Evolutionary conservation across 2,888 invertebrate species (phyloP), one percentile per base, ranked within the genome.

Genomic region (Macrophya annulata): DNA sequence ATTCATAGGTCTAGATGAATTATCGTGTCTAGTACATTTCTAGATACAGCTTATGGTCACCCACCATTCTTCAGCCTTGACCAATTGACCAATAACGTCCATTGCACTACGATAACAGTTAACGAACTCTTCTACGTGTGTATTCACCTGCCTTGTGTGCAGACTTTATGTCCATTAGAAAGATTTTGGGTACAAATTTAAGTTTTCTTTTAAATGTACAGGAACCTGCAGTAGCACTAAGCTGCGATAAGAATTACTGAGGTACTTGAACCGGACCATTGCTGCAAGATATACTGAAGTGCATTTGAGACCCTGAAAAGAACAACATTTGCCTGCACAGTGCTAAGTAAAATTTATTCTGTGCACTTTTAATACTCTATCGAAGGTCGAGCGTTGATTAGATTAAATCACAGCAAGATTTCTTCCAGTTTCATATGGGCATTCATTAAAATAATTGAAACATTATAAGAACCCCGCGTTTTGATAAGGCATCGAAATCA

Each of bases 11-110:
- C 72, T 45, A 74, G 31, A 3, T 31, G 31, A 31, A 31, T 45
- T 2, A 21, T 43, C 21, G 72, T 45, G 68, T 55, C 10, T n/a
- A 40, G 6, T 59, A 77, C 48, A 77, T 51, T 77, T 37, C 17
- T 51, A 77, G 76, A 77, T 31, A 37, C 48, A 81, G 62, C n/a
- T 59, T 62, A 59, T 81, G 62, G n/a, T 62, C 81, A 81, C 77
- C 31, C 48, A 45, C 51, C 40, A 37, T 37, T 81, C 81, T 81
- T 81, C 12, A 62, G 62, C 81, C 62, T 81, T 81, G 81, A 81
- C 81, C 81, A 81, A 81, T 81, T 40, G 81, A 81, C 81, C 40
- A 62, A 62, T 62, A 81, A 59, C 81, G 43, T n/a, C 17, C 25
- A 31, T n/a, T 71, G 37, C 31, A 37, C 77, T 15, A 25, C 77